Conservation (phyloP, 2,888 invertebrate genomes). For the Eumerus sabulonum region DNA sequence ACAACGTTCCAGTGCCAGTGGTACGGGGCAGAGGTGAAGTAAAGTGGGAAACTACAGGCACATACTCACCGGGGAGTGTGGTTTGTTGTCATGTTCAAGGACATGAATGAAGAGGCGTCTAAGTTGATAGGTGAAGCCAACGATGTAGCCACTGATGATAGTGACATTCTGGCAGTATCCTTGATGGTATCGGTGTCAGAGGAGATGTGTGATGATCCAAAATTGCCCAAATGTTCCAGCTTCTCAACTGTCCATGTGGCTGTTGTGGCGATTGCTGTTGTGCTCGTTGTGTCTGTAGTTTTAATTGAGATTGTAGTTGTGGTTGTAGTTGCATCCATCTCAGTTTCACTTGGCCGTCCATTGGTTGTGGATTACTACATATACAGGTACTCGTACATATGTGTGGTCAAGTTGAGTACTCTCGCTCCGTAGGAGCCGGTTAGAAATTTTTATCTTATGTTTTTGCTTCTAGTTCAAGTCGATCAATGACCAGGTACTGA, state of each 20-base stretch:
- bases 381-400: too few relatives aligned
- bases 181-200: constrained; percentile 17
- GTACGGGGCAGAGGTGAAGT: too few relatives aligned
- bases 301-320: too few relatives aligned
- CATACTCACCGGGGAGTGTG: constrained; percentile 55
- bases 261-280: constrained; percentile 16
- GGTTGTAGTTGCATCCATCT: constrained; percentile 46
- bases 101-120: constrained; percentile 27
- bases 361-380: constrained; percentile 18
- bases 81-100: constrained; percentile 49
- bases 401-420: too few relatives aligned
- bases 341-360: constrained; percentile 54
- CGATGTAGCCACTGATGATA: constrained; percentile 37
- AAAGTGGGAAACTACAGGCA: not conserved
- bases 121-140: constrained; percentile 14
- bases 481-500: too few relatives aligned
- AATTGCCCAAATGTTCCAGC: constrained; percentile 26
- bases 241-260: constrained; percentile 13
- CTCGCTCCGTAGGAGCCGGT: too few relatives aligned
- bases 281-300: too few relatives aligned
- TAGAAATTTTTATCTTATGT: too few relatives aligned
- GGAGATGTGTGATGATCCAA: constrained; percentile 26
- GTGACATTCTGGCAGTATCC: constrained; percentile 16
- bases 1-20: too few relatives aligned
- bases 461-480: too few relatives aligned